Conservation (phyloP, 2,888 invertebrate species). For the Proisotoma minuta region DNA sequence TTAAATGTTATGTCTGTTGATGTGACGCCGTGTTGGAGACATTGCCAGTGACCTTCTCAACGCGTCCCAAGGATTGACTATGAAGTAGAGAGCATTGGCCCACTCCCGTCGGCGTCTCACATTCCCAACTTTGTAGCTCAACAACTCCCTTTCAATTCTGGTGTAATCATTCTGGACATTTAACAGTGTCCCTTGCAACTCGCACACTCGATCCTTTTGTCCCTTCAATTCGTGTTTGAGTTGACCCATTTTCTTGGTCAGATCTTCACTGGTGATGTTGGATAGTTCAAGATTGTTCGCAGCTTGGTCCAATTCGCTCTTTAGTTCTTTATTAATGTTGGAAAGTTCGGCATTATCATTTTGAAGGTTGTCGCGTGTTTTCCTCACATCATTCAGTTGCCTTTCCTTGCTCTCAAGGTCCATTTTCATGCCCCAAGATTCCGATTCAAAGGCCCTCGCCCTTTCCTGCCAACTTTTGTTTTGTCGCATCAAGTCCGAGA, state of each 20-base stretch:
- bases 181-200: constrained; percentile 12
- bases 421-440: constrained; percentile 25
- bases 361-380: constrained; percentile 2
- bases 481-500: constrained; percentile 26
- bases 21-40: too few relatives aligned
- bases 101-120: constrained; percentile 25
- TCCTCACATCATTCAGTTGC: constrained; percentile 13
- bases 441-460: constrained; percentile 27
- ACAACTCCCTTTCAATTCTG: constrained; percentile 20
- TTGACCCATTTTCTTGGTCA: background rate
- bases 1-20: too few relatives aligned
- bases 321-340: constrained; percentile 5
- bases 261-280: constrained; percentile 6
- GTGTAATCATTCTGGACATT: constrained; percentile 16
- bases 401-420: constrained; percentile 25
- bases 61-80: constrained; percentile 23
- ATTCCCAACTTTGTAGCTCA: constrained; percentile 21
- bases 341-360: constrained; percentile 11
- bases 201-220: background rate
- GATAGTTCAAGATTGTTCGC: background rate
- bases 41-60: constrained; percentile 6
- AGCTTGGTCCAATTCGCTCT: constrained; percentile 6
- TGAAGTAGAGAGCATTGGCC: constrained; percentile 27
- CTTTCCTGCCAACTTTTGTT: constrained; percentile 40
- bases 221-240: constrained; percentile 7